These are phyloP conservation scores for Pelecanus crispus DNA, from an alignment of 2,113 vertebrate genomes.

Conservation along the genomic window DNA sequence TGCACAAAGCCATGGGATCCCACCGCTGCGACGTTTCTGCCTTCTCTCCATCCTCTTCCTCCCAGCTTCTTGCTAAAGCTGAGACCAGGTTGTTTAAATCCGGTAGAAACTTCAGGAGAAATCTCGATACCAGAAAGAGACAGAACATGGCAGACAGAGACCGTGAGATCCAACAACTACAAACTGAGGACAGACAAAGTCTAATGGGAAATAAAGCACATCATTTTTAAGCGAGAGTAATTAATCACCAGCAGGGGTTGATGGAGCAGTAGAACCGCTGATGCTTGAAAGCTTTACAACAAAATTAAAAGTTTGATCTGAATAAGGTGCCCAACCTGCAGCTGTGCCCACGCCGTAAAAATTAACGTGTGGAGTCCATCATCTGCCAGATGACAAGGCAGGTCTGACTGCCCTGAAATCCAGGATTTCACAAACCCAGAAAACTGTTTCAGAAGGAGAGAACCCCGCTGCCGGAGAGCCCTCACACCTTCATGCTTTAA, in stretches of 20 bases:
- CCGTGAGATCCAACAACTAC: background rate
- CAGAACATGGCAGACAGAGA: background rate
- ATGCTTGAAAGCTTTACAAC: background rate
- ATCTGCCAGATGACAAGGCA: background rate
- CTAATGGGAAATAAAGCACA: background rate
- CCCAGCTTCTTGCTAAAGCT: background rate
- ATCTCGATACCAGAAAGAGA: background rate
- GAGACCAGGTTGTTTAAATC: background rate
- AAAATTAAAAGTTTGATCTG: background rate
- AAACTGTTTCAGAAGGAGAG: background rate
- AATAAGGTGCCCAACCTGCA: background rate
- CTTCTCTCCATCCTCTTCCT: background rate
- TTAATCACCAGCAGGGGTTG: background rate
- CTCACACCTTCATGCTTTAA: background rate
- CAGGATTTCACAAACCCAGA: background rate
- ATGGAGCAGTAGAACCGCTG: background rate
- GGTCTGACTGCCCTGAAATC: fast-evolving
- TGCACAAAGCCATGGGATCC: background rate
- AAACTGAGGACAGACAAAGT: background rate
- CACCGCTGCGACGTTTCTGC: background rate
- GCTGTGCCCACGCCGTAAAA: background rate
- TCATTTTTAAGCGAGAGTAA: background rate
- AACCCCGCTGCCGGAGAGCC: background rate
- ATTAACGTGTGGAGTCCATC: background rate
- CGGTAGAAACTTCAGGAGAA: background rate